These are phyloP conservation scores for Cephonodes hylas DNA, from an alignment of 2,888 invertebrate genomes.

Conservation along the genomic window DNA sequence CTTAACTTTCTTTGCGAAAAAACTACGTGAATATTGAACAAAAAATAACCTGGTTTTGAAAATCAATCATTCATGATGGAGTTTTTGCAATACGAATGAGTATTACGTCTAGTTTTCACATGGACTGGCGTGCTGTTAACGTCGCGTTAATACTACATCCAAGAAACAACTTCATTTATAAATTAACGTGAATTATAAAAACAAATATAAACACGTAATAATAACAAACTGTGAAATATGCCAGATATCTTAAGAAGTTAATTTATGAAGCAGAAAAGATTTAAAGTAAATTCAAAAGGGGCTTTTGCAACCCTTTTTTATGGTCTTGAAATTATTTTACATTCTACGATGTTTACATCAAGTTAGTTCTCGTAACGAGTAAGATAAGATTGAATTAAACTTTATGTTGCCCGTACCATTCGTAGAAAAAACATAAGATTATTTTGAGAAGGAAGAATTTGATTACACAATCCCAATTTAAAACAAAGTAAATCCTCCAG, in stretches of 20 bases:
- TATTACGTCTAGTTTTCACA: neutral
- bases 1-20: neutral
- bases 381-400: neutral
- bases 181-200: too few species aligned
- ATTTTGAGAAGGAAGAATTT: neutral
- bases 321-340: too few species aligned
- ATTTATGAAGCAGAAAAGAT: too few species aligned
- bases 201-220: too few species aligned
- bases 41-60: conserved; percentile 4
- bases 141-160: neutral
- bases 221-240: too few species aligned
- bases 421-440: neutral
- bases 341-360: too few species aligned
- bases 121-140: neutral
- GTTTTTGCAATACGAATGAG: neutral
- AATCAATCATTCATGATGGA: neutral
- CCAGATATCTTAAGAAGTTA: too few species aligned
- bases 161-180: neutral
- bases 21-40: neutral
- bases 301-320: too few species aligned
- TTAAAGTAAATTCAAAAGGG: too few species aligned
- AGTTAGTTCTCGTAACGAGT: neutral
- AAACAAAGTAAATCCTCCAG: neutral
- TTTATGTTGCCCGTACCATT: neutral
- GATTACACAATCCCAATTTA: neutral